A percentile compares a stretch with the other conserved stretches of the same genome.
Evolutionary conservation across 2,113 vertebrate species (phyloP).

Genomic region (Phodopus roborovskii): DNA sequence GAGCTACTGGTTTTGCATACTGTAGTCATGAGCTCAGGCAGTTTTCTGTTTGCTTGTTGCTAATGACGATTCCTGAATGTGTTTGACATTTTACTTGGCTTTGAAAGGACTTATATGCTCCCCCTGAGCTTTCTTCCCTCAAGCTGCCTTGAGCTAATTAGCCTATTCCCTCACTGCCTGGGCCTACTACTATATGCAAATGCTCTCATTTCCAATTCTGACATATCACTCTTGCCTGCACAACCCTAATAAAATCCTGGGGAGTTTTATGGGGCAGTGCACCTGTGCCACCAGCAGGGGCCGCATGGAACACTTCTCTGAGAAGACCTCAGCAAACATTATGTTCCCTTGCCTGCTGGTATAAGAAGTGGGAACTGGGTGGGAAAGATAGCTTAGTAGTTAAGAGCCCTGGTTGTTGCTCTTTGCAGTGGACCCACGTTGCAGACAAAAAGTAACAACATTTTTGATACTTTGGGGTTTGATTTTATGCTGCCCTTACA

Average conservation of each 20-base stretch:
- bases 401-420: not conserved
- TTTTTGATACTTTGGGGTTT: not conserved
- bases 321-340: not conserved
- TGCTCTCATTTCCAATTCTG: constrained; percentile 71
- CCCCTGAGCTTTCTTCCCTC: constrained; percentile 62
- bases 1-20: constrained; percentile 53
- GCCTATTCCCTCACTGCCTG: constrained; percentile 71
- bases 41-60: constrained; percentile 71
- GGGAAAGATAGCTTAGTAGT: not conserved
- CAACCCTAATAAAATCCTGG: constrained; percentile 61
- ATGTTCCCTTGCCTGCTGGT: not conserved
- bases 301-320: not conserved
- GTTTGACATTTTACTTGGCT: constrained; percentile 80
- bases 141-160: constrained; percentile 78
- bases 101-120: constrained; percentile 73
- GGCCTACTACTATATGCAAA: constrained; percentile 77
- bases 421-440: not conserved
- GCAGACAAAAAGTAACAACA: not conserved
- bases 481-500: constrained; percentile 32
- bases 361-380: not conserved
- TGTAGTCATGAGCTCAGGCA: not conserved
- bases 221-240: constrained; percentile 50
- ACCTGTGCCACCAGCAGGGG: constrained; percentile 70
- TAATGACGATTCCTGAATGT: constrained; percentile 67
- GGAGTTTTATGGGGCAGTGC: not conserved